Evolutionary conservation across 2,888 invertebrate species (phyloP), one percentile per base, ranked within the genome.

Genomic region (Ptychoptera contaminata): DNA sequence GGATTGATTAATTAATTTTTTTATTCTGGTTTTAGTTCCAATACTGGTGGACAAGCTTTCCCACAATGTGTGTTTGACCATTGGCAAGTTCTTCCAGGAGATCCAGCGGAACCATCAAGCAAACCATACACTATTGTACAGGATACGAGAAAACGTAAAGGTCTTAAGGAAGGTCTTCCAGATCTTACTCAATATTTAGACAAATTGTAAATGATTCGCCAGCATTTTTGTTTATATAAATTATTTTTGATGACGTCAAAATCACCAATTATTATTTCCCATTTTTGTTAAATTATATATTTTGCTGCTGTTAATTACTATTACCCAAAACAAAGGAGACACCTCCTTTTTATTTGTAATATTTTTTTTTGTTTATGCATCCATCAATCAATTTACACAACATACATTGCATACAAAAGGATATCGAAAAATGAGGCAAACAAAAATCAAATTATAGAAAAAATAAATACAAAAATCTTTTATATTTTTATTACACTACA

Each of bases 1-100:
- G 2, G 10, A 16, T 2, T 29, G 8, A 7, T 5, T 14, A 39
- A 11, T 23, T 5, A 29, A 23, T n/a, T 11, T 39, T 23, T 10
- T 14, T 29, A 5, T 39, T 39, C 12, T 9, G 14, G 12, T 36
- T 37, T 11, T 36, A 73, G 74, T 57, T 84, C 84, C 61, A 88
- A 93, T 71, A 99, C 98, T 49, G 96, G 96, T 53, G 98, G 98
- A 37, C 96, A 99, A 70, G 98, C 98, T 56, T 97, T 99, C 87
- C 98, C 98, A 61, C 98, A 98, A 73, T 97, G 96, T 70, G 97
- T 98, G 63, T 99, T 99, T 69, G 97, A 99, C 69, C 98, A 99
- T 69, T 99, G 98, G 98, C 92, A 97, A 70, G 71, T 94, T 49
- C 75, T 98, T 63, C 91, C 92, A 50, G 97, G 97, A 55, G 93